These are phyloP conservation scores for Lamellibrachia columna DNA, from an alignment of 2,888 invertebrate genomes.

Conservation along the genomic window DNA sequence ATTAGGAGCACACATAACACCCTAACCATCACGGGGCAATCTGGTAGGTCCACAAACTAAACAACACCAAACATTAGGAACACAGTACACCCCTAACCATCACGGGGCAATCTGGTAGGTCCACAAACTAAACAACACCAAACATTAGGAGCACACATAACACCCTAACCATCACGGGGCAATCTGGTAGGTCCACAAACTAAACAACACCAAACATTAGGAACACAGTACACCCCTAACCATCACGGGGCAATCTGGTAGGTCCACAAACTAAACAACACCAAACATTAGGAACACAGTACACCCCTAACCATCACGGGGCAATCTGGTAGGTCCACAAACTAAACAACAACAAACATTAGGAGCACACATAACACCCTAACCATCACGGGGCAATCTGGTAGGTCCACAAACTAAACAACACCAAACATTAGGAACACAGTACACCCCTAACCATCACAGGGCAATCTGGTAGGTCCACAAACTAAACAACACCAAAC, in stretches of 20 bases:
- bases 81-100: background rate
- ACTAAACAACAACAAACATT: background rate
- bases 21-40: background rate
- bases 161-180: no score
- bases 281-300: background rate
- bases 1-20: background rate
- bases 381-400: background rate
- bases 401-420: background rate
- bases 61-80: background rate
- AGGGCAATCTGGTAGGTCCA: no score
- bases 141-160: background rate
- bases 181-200: no score
- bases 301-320: background rate
- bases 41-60: background rate
- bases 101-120: no score
- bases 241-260: background rate
- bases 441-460: background rate
- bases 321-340: no score
- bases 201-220: no score
- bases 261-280: background rate
- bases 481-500: slow-evolving; percentile 35
- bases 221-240: no score
- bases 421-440: background rate
- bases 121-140: background rate
- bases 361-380: background rate